Evolutionary conservation across 30 jellyfish, hydroid and myxozoan species (phyloP).

Genomic region (Aurelia sp.): DNA sequence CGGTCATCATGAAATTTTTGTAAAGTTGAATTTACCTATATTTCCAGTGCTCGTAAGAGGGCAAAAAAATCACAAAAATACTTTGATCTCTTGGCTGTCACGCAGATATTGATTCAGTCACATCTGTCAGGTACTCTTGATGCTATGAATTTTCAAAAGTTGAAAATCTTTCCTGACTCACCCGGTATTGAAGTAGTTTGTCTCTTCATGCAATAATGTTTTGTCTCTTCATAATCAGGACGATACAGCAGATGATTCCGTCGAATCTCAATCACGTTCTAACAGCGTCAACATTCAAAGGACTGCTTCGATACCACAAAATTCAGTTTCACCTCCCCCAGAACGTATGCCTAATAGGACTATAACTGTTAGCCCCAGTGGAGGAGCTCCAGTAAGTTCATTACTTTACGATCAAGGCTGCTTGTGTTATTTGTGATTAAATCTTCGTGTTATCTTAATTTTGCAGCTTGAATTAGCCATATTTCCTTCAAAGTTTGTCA

Average conservation of each 20-base stretch:
- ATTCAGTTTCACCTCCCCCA: constrained; percentile 41
- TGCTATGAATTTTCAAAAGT: no score
- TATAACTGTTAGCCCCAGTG: constrained; percentile 15
- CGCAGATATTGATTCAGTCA: no score
- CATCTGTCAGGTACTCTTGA: no score
- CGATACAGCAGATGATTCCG: constrained; percentile 25
- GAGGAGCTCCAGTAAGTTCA: constrained; percentile 45
- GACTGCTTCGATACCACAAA: constrained; percentile 33
- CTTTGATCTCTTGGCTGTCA: no score
- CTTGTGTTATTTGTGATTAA: not conserved
- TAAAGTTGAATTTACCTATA: no score
- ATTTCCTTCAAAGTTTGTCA: no score
- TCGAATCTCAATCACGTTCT: constrained; percentile 44
- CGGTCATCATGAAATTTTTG: no score
- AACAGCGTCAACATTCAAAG: constrained; percentile 46
- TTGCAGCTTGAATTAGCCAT: no score
- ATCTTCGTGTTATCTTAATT: not conserved
- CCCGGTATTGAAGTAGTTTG: not conserved
- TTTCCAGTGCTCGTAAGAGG: no score
- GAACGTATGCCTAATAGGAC: constrained; percentile 31
- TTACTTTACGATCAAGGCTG: not conserved
- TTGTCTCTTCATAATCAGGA: constrained; percentile 3
- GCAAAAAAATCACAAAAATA: no score
- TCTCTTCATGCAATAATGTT: not conserved
- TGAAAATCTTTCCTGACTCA: not conserved